Percentiles rank a stretch among this genome's conserved stretches.
Conservation (phyloP, 2,888 invertebrate species). For the Lepidonotus clava region DNA sequence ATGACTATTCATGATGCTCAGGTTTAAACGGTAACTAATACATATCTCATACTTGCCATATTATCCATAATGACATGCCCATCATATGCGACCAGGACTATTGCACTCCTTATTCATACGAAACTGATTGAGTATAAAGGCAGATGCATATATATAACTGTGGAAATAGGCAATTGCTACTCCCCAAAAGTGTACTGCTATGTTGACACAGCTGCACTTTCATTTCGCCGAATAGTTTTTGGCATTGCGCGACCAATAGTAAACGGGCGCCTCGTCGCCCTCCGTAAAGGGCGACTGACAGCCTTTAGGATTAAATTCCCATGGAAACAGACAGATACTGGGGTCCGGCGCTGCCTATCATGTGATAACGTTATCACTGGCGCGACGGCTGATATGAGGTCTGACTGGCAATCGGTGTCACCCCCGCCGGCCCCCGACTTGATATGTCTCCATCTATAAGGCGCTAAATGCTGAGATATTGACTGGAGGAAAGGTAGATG, state of each 20-base stretch:
- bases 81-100: too few relatives aligned
- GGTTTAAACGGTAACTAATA: too few relatives aligned
- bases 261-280: neutral
- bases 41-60: too few relatives aligned
- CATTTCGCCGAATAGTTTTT: too few relatives aligned
- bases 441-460: neutral
- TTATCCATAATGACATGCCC: too few relatives aligned
- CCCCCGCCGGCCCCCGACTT: neutral
- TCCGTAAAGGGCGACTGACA: slow-evolving; percentile 1
- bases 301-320: slow-evolving; percentile 21
- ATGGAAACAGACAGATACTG: slow-evolving; percentile 22
- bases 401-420: slow-evolving; percentile 17
- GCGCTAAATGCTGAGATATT: slow-evolving; percentile 4
- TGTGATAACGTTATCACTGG: slow-evolving; percentile 47
- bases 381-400: neutral
- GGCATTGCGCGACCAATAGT: neutral
- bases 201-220: too few relatives aligned
- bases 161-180: too few relatives aligned
- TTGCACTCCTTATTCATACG: too few relatives aligned
- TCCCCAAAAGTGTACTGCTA: too few relatives aligned
- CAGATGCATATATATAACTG: too few relatives aligned
- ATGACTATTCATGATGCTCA: too few relatives aligned
- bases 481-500: neutral
- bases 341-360: neutral
- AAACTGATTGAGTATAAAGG: too few relatives aligned